Evolutionary conservation across 2,797 vertebrate genomes (phyloP).

Genomic region (Enteromius argenteus): DNA sequence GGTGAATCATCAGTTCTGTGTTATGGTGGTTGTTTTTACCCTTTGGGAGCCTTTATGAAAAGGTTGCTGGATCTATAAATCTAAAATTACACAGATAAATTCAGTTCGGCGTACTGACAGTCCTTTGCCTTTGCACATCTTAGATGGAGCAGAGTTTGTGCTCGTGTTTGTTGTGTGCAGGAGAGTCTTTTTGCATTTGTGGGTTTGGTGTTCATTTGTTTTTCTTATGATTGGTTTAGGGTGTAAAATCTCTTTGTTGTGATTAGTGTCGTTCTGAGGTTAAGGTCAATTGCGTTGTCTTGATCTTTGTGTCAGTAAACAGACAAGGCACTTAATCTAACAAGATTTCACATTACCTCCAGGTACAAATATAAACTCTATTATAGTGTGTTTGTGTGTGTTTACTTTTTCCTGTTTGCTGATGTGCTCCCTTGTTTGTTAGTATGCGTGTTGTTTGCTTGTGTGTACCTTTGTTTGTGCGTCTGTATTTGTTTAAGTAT

Average conservation of each 20-base stretch:
- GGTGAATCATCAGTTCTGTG: conserved; percentile 41
- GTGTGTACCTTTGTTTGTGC: background rate
- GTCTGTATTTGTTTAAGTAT: background rate
- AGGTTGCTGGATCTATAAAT: conserved; percentile 23
- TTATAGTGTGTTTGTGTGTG: conserved; percentile 15
- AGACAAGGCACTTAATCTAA: conserved; percentile 69
- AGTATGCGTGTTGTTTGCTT: background rate
- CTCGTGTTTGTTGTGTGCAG: conserved; percentile 5
- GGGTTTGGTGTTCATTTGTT: conserved; percentile 39
- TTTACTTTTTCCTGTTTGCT: conserved; percentile 6
- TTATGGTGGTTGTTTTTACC: conserved; percentile 31
- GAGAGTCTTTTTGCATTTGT: conserved; percentile 20
- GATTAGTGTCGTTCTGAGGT: conserved; percentile 58
- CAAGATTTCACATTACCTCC: conserved; percentile 66
- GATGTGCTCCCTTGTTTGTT: conserved; percentile 5
- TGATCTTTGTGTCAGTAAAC: conserved; percentile 65
- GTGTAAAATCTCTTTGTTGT: conserved; percentile 59
- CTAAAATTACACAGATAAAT: conserved; percentile 45
- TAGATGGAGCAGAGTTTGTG: conserved; percentile 2
- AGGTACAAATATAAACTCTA: conserved; percentile 57
- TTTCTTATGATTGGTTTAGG: conserved; percentile 52
- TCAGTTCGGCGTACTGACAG: conserved; percentile 27
- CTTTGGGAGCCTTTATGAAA: conserved; percentile 39
- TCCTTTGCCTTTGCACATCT: conserved; percentile 1
- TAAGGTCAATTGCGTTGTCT: conserved; percentile 63